Percentiles rank a stretch among this genome's conserved stretches.
Conservation (phyloP, 2,888 invertebrate genomes). For the Esperia sulphurella region DNA sequence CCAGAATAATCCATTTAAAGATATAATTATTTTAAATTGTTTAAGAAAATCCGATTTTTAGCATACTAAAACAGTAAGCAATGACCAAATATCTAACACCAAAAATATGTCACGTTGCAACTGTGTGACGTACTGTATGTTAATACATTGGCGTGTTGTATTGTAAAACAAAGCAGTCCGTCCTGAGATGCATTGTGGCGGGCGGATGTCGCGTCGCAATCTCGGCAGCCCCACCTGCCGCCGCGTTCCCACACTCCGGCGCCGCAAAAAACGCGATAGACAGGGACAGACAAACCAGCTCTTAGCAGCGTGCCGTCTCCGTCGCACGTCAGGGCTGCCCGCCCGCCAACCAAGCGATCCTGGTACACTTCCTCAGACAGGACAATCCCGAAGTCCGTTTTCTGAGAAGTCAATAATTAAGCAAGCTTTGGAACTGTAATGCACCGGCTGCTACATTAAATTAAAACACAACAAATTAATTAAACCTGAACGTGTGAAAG, state of each 20-base stretch:
- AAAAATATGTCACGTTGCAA: slow-evolving; percentile 24
- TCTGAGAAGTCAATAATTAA: slow-evolving; percentile 29
- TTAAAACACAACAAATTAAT: background rate
- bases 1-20: too few relatives aligned
- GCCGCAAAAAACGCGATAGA: slow-evolving; percentile 75
- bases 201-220: slow-evolving; percentile 78
- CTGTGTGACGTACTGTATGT: slow-evolving; percentile 44
- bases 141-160: slow-evolving; percentile 55
- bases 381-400: slow-evolving; percentile 61
- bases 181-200: slow-evolving; percentile 73
- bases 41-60: too few relatives aligned
- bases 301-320: slow-evolving; percentile 50
- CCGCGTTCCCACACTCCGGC: slow-evolving; percentile 78
- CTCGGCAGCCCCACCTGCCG: slow-evolving; percentile 78
- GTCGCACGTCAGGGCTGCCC: slow-evolving; percentile 61
- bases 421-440: background rate
- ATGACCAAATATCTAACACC: background rate
- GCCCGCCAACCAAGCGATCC: slow-evolving; percentile 24
- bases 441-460: background rate
- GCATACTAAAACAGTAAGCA: too few relatives aligned
- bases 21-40: too few relatives aligned
- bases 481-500: background rate
- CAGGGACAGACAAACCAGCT: slow-evolving; percentile 42
- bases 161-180: slow-evolving; percentile 63
- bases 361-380: slow-evolving; percentile 44